Percentiles rank a stretch among this genome's conserved stretches.
Conservation (phyloP, 2,888 invertebrate genomes). For the Colletes collaris region DNA sequence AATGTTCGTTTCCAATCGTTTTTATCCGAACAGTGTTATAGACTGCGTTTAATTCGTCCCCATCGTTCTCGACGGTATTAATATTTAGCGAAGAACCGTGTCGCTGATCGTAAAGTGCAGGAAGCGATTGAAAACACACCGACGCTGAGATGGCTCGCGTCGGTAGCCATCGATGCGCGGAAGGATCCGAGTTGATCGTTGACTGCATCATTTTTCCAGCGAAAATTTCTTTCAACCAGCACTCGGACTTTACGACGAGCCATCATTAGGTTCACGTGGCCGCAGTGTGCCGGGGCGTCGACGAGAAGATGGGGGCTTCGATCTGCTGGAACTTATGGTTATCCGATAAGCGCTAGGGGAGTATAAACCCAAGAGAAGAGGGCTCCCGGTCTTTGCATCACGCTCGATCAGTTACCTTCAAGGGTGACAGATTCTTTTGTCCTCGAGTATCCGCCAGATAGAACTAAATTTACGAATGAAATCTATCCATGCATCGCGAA, state of each 20-base stretch:
- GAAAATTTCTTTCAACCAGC: slow-evolving; percentile 31
- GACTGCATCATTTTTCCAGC: slow-evolving; percentile 42
- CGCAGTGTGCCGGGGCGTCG: slow-evolving; percentile 23
- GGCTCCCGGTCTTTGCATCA: slow-evolving; percentile 57
- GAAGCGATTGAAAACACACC: slow-evolving; percentile 44
- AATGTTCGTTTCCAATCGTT: no score
- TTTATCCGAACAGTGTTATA: no score
- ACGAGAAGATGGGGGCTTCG: slow-evolving; percentile 52
- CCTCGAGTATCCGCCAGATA: slow-evolving; percentile 40
- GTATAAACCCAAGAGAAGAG: slow-evolving; percentile 55
- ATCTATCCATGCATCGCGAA: slow-evolving; percentile 17
- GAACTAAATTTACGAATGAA: slow-evolving; percentile 61
- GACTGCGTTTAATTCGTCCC: no score
- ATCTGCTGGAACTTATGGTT: slow-evolving; percentile 67
- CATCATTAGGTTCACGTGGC: slow-evolving; percentile 53
- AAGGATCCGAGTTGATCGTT: slow-evolving; percentile 19
- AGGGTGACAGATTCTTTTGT: slow-evolving; percentile 67
- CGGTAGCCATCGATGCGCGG: background rate
- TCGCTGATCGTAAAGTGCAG: slow-evolving; percentile 41
- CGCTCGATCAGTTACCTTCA: slow-evolving; percentile 65
- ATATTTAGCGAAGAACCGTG: slow-evolving; percentile 8
- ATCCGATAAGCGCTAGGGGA: slow-evolving; percentile 65
- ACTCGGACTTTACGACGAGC: slow-evolving; percentile 45
- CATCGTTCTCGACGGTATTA: slow-evolving; percentile 3
- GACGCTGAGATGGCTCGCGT: background rate